Evolutionary conservation across 35 echinoderm and acorn worm genomes (phyloP).

Genomic region (Patiria miniata): DNA sequence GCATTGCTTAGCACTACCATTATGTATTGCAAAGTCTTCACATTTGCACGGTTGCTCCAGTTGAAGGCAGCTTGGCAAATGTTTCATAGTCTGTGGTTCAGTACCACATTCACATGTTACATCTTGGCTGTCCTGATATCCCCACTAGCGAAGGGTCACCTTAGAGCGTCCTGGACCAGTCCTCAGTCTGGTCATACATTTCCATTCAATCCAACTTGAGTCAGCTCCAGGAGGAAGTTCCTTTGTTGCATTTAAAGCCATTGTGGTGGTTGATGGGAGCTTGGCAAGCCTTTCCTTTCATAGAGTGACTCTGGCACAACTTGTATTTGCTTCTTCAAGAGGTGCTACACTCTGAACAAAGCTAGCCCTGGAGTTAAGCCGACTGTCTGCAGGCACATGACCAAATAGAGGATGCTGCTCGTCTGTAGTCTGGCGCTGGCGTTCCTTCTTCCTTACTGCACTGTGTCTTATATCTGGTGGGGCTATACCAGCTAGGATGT

Average conservation of each 20-base stretch:
- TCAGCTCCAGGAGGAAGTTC: not conserved
- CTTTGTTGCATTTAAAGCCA: too few species aligned
- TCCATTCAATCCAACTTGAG: not conserved
- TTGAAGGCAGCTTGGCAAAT: too few species aligned
- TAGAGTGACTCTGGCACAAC: not conserved
- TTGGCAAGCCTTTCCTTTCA: conserved; percentile 5
- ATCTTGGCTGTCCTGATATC: not conserved
- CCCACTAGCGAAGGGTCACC: not conserved
- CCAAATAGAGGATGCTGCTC: conserved; percentile 25
- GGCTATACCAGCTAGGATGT: conserved; percentile 27
- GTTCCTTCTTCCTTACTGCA: conserved; percentile 26
- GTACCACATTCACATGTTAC: too few species aligned
- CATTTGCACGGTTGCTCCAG: not conserved
- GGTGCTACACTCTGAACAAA: conserved; percentile 12
- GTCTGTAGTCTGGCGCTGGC: conserved; percentile 1
- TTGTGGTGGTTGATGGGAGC: too few species aligned
- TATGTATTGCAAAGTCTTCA: too few species aligned
- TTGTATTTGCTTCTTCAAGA: not conserved
- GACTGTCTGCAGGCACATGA: not conserved
- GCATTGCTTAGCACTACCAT: too few species aligned
- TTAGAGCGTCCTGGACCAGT: too few species aligned
- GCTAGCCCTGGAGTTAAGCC: conserved; percentile 23
- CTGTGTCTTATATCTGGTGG: conserved; percentile 25
- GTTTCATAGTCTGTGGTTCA: too few species aligned
- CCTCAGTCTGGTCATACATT: not conserved